Evolutionary conservation across 2,113 vertebrate genomes (phyloP).

Genomic region (Cyanistes caeruleus): DNA sequence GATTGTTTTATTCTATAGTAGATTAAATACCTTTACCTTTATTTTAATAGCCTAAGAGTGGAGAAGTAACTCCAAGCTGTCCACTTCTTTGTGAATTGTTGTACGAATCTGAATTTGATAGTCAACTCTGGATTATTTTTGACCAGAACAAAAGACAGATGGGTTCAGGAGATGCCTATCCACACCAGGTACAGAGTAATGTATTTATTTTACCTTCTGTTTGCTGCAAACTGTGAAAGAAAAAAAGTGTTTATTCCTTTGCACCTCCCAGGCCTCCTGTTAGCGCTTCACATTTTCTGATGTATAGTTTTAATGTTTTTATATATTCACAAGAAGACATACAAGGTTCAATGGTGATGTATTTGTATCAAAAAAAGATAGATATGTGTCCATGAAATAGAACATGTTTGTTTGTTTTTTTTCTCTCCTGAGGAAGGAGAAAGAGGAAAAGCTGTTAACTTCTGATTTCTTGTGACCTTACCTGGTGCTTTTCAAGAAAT

Average conservation of each 20-base stretch:
- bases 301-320: not conserved
- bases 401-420: not conserved
- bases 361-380: not conserved
- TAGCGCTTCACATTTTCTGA: not conserved
- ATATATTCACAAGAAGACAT: not conserved
- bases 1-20: not conserved
- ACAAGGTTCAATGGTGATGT: not conserved
- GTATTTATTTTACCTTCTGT: not conserved
- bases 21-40: not conserved
- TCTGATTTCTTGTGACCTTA: not conserved
- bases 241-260: not conserved
- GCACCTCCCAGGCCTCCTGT: not conserved
- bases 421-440: not conserved
- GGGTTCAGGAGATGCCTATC: slow-evolving; percentile 97
- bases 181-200: slow-evolving; percentile 87
- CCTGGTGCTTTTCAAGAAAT: not conserved
- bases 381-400: not conserved
- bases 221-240: not conserved
- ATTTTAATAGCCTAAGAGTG: slow-evolving; percentile 88
- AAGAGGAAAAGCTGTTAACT: not conserved
- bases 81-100: slow-evolving; percentile 92
- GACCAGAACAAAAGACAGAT: slow-evolving; percentile 97
- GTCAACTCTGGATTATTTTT: slow-evolving; percentile 97
- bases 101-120: slow-evolving; percentile 98
- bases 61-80: slow-evolving; percentile 97